Evolutionary conservation across 2,113 vertebrate genomes (phyloP).

Genomic region (Bothrops jararaca): DNA sequence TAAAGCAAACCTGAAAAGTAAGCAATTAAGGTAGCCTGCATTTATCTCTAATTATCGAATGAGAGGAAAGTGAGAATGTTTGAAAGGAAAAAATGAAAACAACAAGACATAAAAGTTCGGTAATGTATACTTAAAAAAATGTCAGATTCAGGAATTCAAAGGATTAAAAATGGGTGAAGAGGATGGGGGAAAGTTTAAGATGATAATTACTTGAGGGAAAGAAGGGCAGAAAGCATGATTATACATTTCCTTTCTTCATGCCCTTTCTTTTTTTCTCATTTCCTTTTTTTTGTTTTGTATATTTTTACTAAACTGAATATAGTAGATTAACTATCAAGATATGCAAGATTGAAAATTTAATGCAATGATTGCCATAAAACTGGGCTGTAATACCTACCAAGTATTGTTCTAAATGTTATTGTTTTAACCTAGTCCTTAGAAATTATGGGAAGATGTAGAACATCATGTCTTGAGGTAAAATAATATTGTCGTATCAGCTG

Average conservation of each 20-base stretch:
- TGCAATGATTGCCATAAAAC: not conserved
- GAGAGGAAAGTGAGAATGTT: not conserved
- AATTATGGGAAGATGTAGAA: constrained; percentile 5
- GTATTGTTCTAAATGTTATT: constrained; percentile 15
- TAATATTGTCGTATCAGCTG: not conserved
- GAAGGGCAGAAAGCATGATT: not conserved
- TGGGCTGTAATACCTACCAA: not conserved
- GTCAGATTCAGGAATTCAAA: not conserved
- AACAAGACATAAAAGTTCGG: not conserved
- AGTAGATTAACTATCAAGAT: not conserved
- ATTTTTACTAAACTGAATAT: not conserved
- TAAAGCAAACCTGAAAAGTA: not conserved
- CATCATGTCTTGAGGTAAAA: not conserved
- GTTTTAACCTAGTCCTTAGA: constrained; percentile 7
- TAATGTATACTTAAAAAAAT: not conserved
- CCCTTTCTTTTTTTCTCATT: not conserved
- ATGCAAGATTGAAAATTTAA: not conserved
- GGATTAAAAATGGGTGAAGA: not conserved
- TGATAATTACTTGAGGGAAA: not conserved
- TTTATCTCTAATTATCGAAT: accelerated
- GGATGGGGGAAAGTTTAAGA: not conserved
- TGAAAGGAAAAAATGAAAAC: not conserved
- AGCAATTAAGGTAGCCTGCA: not conserved
- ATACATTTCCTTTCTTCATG: not conserved
- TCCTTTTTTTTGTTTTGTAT: not conserved